Evolutionary conservation across 2,113 vertebrate genomes (phyloP), one percentile per base, ranked within the genome.

Genomic region (Elgaria multicarinata): DNA sequence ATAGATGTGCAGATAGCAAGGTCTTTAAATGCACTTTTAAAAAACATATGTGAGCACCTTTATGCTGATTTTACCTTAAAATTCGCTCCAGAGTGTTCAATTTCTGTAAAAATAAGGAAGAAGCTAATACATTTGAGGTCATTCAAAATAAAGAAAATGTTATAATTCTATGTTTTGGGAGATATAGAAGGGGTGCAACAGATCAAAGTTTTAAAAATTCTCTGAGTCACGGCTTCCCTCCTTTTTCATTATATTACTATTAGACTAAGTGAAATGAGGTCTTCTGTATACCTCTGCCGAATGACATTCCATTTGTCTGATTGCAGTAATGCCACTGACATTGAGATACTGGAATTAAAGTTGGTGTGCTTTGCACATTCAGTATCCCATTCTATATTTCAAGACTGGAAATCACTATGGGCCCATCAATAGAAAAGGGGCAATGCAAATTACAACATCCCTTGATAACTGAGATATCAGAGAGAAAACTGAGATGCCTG

Each of bases 61-160:
- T 80, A 78, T 46, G 0, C 22, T 42, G 76, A 18, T 44, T 96
- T 96, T 96, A 97, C 97, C 97, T 96, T 95, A 92, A 95, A 87
- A 93, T 91, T 95, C 90, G 92, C 92, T 92, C 80, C 75, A 85
- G 50, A 74, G 74, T 44, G 28, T 74, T 93, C 94, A 74, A 75
- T 86, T 93, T 92, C 96, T 97, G 92, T 77, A 94, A 86, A 92
- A 94, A 67, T 93, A 96, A n/a, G 90, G 22, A 91, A 86, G 79
- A 24, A 39, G 3, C 77, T n/a, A 46, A 33, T 90, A 28, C 4
- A 42, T 88, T 86, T 90, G 28, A 83, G 80, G 77, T 22, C 85
- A 69, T 86, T 75, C 71, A 83, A 90, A 55, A 0, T 26, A 58
- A 64, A 93, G 71, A 44, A 44, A 9, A 31, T 46, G 20, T 46